These are phyloP conservation scores for Mellivora capensis DNA, from an alignment of 2,113 vertebrate genomes.

Conservation along the genomic window DNA sequence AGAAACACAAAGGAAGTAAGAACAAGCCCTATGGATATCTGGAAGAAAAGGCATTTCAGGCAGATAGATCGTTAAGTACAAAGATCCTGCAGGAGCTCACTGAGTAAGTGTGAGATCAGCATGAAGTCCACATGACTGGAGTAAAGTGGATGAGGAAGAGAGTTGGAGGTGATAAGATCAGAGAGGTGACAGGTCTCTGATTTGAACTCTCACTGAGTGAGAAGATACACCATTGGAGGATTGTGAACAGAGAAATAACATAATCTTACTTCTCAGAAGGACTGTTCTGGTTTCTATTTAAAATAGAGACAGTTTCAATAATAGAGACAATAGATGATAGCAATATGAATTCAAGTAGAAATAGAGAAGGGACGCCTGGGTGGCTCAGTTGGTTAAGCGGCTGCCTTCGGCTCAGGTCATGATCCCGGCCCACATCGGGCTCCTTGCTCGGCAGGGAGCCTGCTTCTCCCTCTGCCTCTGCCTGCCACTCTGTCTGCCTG, in stretches of 20 bases:
- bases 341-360: not conserved
- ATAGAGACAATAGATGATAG: not conserved
- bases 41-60: not conserved
- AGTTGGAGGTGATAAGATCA: not conserved
- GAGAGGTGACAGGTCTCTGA: too few relatives aligned
- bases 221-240: not conserved
- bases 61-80: not conserved
- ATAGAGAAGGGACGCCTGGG: too few relatives aligned
- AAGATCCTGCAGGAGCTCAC: not conserved
- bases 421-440: too few relatives aligned
- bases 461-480: too few relatives aligned
- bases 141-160: not conserved
- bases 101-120: not conserved
- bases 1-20: not conserved
- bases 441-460: too few relatives aligned
- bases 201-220: not conserved
- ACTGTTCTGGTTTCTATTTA: not conserved
- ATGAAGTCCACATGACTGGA: not conserved
- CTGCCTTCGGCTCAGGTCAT: too few relatives aligned
- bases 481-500: too few relatives aligned
- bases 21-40: not conserved
- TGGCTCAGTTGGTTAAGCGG: too few relatives aligned
- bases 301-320: not conserved
- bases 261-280: not conserved
- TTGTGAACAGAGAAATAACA: not conserved